Percentiles rank a stretch among this genome's conserved stretches.
Evolutionary conservation across 2,888 invertebrate genomes (phyloP).

Genomic region (Griposia aprilina): DNA sequence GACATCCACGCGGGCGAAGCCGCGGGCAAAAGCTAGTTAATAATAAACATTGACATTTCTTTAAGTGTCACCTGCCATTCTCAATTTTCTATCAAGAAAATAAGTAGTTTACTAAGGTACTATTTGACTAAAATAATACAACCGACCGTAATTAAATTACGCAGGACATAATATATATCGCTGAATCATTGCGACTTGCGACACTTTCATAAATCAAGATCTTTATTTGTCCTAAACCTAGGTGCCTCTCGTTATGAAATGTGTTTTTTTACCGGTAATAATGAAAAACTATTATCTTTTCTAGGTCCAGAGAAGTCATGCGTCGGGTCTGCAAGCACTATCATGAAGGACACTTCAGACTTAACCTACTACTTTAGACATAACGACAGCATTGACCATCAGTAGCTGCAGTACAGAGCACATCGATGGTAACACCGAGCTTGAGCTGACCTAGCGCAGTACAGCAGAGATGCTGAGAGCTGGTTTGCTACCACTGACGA

Average conservation of each 20-base stretch:
- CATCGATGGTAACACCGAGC: neutral
- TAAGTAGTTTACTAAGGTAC: neutral
- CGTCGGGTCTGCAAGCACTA: neutral
- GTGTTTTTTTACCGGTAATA: neutral
- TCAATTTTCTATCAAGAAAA: neutral
- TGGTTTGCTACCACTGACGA: neutral
- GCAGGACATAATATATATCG: slow-evolving; percentile 9
- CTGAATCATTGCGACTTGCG: neutral
- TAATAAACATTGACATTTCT: neutral
- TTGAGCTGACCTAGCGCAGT: neutral
- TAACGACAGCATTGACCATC: no score
- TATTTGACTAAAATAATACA: neutral
- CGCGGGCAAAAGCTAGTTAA: no score
- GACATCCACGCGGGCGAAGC: no score
- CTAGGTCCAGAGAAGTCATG: neutral
- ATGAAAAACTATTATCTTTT: neutral
- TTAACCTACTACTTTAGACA: no score
- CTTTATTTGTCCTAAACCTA: neutral
- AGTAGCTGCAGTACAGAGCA: neutral
- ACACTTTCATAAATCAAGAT: neutral
- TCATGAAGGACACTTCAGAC: no score
- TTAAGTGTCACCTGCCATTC: neutral
- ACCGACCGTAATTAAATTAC: slow-evolving; percentile 13
- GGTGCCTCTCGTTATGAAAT: neutral
- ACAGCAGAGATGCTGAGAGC: no score